A percentile compares a stretch with the other conserved stretches of the same genome.
Evolutionary conservation across 2,113 vertebrate genomes (phyloP).

Genomic region (Heterochromis multidens): DNA sequence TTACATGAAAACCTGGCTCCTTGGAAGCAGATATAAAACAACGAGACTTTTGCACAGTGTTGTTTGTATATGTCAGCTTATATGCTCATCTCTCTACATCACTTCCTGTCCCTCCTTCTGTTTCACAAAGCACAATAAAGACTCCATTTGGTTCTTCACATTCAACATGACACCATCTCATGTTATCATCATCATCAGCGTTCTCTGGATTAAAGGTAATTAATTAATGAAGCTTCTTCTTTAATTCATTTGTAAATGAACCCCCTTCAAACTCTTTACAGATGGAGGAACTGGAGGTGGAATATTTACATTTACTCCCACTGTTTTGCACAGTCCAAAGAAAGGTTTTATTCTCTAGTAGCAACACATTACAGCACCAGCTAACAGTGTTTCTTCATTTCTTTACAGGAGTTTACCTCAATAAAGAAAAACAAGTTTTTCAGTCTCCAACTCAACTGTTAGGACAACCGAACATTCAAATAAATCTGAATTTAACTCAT

Average conservation of each 20-base stretch:
- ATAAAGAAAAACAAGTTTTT: not conserved
- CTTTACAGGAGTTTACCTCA: not conserved
- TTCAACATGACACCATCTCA: not conserved
- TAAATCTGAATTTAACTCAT: constrained; percentile 19
- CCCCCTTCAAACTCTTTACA: not conserved
- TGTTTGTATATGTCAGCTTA: not conserved
- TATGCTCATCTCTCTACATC: not conserved
- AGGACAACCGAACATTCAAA: not conserved
- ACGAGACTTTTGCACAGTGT: too few relatives aligned
- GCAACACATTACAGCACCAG: not conserved
- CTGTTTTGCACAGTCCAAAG: not conserved
- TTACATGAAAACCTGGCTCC: too few relatives aligned
- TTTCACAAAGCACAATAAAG: not conserved
- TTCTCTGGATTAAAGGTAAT: not conserved
- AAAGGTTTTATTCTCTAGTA: not conserved
- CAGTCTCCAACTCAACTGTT: not conserved
- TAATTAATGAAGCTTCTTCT: not conserved
- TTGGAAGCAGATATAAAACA: too few relatives aligned
- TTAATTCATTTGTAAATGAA: not conserved
- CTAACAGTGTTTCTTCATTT: not conserved
- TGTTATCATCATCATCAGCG: not conserved
- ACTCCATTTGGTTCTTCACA: not conserved
- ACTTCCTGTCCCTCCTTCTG: not conserved
- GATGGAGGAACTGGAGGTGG: not conserved
- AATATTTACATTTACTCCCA: not conserved